Base-by-base conservation (phyloP, 1,140 invertebrate genomes). In the Vanessa tameamea region DNA sequence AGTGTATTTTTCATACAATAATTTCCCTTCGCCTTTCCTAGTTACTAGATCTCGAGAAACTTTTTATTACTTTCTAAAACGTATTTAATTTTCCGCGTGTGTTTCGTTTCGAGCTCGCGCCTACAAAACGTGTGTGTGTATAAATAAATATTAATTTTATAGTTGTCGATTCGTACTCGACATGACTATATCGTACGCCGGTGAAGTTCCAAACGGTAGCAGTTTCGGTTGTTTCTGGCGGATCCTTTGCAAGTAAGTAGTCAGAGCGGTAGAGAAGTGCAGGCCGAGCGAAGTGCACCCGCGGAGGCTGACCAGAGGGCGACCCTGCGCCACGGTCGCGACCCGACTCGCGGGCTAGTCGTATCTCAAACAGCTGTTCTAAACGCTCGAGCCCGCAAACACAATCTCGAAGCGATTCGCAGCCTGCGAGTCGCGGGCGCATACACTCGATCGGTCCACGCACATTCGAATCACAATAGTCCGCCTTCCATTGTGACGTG, bases 141-240 rank as follows among this genome's bases (percentile, higher is more conserved):
- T 90, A 83, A 83, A 88, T 90, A 89, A 90, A 89, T 88, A 89
- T 87, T 86, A 87, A 92, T 84, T 87, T 85, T 78, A 84, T 88
- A 83, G 82, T 86, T 83, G 75, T 85, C 82, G 82, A 87, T 76
- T 75, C 80, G 73, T 78, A 82, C 78, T 75, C 83, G 79, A 85
- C 77, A 98, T 97, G 97, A 97, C 97, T 79, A 95, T 98, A 79
- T 97, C 97, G 48, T 98, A 97, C 93, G 96, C 96, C 78, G 96
- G 96, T 85, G 96, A 97, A 93, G 97, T 97, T 83, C 97, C 97
- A 73, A 97, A 97, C 90, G 96, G 96, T 85, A 97, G 96, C 94
- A 97, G 95, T 92, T 98, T 97, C 88, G 97, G 97, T 85, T 97
- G 96, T 93, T 98, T 98, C 93, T 97, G 97, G 96, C 95, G 95